Evolutionary conservation across 2,113 vertebrate species (phyloP).

Genomic region (Lichenostomus cassidix): DNA sequence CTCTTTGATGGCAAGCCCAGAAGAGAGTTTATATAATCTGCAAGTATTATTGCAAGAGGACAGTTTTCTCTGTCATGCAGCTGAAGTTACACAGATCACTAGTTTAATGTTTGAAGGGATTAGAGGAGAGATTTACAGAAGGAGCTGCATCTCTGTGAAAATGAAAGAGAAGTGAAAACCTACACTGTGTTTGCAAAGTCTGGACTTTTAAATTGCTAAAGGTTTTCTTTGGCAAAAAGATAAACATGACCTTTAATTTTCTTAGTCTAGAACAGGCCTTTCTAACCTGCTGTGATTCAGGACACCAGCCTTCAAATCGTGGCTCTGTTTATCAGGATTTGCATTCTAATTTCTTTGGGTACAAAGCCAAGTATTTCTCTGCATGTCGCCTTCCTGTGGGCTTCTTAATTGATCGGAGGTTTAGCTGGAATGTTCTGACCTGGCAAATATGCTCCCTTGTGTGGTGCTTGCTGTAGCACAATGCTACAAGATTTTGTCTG

Average conservation of each 20-base stretch:
- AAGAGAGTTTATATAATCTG: slow-evolving; percentile 14
- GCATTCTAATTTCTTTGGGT: slow-evolving; percentile 38
- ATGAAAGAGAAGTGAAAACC: background rate
- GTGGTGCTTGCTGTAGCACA: background rate
- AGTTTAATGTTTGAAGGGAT: background rate
- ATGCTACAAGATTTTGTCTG: background rate
- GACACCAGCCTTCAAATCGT: slow-evolving; percentile 21
- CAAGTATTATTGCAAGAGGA: background rate
- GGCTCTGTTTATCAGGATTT: slow-evolving; percentile 17
- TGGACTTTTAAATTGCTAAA: slow-evolving; percentile 6
- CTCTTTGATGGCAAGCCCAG: slow-evolving; percentile 31
- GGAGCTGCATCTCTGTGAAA: background rate
- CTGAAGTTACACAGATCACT: slow-evolving; percentile 19
- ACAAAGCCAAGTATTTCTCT: slow-evolving; percentile 36
- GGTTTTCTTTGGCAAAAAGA: background rate
- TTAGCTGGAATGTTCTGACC: slow-evolving; percentile 40
- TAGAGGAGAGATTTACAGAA: slow-evolving; percentile 25
- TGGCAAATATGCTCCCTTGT: background rate
- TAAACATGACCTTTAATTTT: slow-evolving; percentile 28
- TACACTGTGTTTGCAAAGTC: background rate
- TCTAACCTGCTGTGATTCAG: slow-evolving; percentile 12
- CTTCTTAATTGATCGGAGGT: slow-evolving; percentile 11
- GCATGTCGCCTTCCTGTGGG: background rate
- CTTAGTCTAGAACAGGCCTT: slow-evolving; percentile 9
- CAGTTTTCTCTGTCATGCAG: background rate